These are phyloP conservation scores for Drosophila punjabiensis DNA, from an alignment of 1,140 invertebrate species.

Conservation along the genomic window DNA sequence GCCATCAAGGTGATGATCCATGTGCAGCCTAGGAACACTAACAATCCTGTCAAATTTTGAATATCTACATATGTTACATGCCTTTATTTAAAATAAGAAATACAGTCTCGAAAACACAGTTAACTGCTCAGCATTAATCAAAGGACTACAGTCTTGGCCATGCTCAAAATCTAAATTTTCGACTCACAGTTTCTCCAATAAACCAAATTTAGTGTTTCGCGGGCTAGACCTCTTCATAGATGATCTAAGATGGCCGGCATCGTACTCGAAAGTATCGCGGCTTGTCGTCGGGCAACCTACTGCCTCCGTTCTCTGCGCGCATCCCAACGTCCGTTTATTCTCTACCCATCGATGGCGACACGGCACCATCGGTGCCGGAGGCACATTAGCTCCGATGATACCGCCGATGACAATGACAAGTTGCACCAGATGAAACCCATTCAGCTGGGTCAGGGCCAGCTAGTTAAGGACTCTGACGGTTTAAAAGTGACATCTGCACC, in stretches of 20 bases:
- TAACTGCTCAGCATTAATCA: conserved; percentile 9
- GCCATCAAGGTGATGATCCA: conserved; percentile 98
- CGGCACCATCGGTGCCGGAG: not conserved
- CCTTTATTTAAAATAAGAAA: not conserved
- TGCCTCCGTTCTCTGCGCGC: conserved; percentile 10
- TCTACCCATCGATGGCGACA: not conserved
- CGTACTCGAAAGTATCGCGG: conserved; percentile 10
- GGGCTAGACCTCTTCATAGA: not conserved
- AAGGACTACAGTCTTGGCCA: conserved; percentile 5
- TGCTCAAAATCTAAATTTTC: conserved; percentile 23
- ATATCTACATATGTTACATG: not conserved
- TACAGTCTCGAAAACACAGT: conserved; percentile 35
- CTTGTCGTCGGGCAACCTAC: conserved; percentile 15
- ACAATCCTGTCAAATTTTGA: conserved; percentile 85
- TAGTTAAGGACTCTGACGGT: not conserved
- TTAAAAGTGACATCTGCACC: conserved; percentile 8
- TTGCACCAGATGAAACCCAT: not conserved
- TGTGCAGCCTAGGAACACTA: conserved; percentile 87
- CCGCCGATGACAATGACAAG: not conserved
- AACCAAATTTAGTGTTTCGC: conserved; percentile 26
- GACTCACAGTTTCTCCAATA: not conserved
- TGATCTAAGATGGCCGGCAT: conserved; percentile 27
- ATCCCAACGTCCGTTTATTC: not conserved
- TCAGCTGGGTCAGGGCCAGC: not conserved
- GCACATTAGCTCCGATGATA: not conserved